phyloP scores from a whole-genome alignment of 1,140 invertebrate genomes.

The Monomorium pharaonis region DNA sequence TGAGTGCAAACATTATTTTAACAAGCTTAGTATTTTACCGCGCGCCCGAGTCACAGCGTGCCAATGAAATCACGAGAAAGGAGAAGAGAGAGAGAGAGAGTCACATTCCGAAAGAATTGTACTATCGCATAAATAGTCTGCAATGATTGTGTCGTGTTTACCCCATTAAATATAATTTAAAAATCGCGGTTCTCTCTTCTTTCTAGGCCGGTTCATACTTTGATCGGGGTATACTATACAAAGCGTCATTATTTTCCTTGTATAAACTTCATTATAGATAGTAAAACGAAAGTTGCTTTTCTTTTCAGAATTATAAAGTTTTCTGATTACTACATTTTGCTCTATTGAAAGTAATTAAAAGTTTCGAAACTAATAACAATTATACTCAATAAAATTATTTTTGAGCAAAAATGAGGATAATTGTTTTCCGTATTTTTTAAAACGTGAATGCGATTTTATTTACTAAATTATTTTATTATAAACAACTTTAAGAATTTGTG shows the following conservation, averaged over 20 bases:
- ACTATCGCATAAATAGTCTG: constrained; percentile 49
- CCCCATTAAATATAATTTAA: constrained; percentile 60
- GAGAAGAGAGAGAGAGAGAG: constrained; percentile 50
- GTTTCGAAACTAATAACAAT: no score
- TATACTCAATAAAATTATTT: no score
- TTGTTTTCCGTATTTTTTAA: no score
- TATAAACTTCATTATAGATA: not conserved
- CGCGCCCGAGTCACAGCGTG: constrained; percentile 1
- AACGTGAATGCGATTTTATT: no score
- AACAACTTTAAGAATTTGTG: no score
- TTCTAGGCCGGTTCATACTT: constrained; percentile 62
- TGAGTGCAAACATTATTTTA: constrained; percentile 41
- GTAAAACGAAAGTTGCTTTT: not conserved
- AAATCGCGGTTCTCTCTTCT: constrained; percentile 59
- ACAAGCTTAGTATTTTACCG: constrained; percentile 40
- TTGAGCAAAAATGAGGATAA: no score
- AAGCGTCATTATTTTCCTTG: not conserved
- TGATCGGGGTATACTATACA: constrained; percentile 43
- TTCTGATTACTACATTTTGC: not conserved
- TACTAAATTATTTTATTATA: no score
- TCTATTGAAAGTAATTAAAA: not conserved
- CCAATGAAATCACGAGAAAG: constrained; percentile 53
- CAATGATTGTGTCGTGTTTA: constrained; percentile 53
- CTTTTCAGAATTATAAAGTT: not conserved
- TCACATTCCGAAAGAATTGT: constrained; percentile 46